A percentile compares a stretch with the other conserved stretches of the same genome.
Evolutionary conservation across 2,888 invertebrate species (phyloP).

Genomic region (Caenorhabditis auriculariae): DNA sequence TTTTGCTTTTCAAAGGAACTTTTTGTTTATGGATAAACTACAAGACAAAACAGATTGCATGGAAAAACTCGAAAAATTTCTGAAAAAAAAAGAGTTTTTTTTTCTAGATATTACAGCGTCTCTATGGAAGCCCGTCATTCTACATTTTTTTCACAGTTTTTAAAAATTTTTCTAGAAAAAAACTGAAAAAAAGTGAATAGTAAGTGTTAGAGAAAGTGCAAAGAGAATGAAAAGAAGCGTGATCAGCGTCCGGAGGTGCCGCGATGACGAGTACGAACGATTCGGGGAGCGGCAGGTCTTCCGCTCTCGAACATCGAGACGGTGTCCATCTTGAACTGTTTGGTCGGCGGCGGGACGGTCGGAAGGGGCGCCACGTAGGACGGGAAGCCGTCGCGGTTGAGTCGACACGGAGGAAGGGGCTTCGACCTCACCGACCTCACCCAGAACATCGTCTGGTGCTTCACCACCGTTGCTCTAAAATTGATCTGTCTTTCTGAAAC

Average conservation of each 20-base stretch:
- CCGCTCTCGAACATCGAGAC: constrained; percentile 50
- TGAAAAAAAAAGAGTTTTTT: too few species aligned
- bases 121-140: too few species aligned
- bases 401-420: constrained; percentile 54
- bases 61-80: too few species aligned
- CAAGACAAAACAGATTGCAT: too few species aligned
- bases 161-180: too few species aligned
- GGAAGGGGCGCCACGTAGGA: constrained; percentile 45
- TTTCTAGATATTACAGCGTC: too few species aligned
- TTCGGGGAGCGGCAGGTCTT: constrained; percentile 4
- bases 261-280: background rate
- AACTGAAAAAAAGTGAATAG: too few species aligned
- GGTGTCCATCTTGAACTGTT: constrained; percentile 59
- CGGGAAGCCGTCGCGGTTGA: constrained; percentile 38
- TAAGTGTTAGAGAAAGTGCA: background rate
- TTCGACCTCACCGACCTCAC: constrained; percentile 55
- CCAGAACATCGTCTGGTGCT: constrained; percentile 54
- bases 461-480: constrained; percentile 60
- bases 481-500: background rate
- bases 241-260: background rate
- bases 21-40: too few species aligned
- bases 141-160: too few species aligned
- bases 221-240: background rate
- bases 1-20: too few species aligned
- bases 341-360: constrained; percentile 53